Conservation (phyloP, 1,140 invertebrate species). For the Pachypeltis micranthus region DNA sequence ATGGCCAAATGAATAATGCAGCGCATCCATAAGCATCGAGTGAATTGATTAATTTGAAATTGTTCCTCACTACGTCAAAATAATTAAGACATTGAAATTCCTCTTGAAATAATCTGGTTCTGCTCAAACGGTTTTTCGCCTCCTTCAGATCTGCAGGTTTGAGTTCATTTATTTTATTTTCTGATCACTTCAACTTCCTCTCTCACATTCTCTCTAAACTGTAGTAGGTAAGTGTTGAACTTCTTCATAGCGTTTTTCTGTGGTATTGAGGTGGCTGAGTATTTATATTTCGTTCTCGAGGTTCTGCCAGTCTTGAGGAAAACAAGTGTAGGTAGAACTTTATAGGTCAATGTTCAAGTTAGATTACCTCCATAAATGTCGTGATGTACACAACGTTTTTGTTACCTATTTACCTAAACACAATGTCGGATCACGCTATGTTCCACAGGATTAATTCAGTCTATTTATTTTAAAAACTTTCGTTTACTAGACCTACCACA, state of each 20-base stretch:
- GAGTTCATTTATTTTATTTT: neutral
- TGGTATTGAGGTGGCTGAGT: neutral
- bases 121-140: neutral
- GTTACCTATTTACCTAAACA: too few species aligned
- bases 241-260: neutral
- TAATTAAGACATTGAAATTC: neutral
- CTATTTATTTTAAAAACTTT: too few species aligned
- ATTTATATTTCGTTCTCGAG: neutral
- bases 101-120: neutral
- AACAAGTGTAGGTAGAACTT: too few species aligned
- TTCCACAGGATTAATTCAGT: too few species aligned
- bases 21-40: neutral
- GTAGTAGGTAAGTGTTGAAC: neutral
- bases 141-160: neutral
- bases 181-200: neutral
- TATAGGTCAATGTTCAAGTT: too few species aligned
- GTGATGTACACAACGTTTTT: too few species aligned
- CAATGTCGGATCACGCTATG: too few species aligned
- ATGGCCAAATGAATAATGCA: neutral
- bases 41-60: neutral
- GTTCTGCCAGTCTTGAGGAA: too few species aligned
- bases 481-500: too few species aligned
- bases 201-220: neutral
- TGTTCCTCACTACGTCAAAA: neutral
- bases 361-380: too few species aligned